Percentiles rank a stretch among this genome's conserved stretches.
Conservation (phyloP, 2,797 vertebrate species). For the Oreochromis grahami region DNA sequence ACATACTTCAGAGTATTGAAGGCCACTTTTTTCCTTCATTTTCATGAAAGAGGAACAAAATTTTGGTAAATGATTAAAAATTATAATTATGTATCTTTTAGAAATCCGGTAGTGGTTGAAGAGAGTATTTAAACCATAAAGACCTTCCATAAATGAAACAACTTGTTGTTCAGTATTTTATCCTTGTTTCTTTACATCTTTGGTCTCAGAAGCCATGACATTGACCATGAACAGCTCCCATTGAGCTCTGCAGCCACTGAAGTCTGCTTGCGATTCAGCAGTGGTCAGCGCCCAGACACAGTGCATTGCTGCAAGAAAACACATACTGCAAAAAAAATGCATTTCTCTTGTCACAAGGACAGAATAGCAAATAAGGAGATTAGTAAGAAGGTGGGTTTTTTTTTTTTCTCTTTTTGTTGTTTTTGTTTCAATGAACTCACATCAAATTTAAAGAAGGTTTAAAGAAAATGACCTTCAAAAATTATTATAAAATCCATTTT, state of each 20-base stretch:
- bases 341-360: background rate
- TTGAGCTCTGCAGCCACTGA: background rate
- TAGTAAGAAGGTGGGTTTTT: background rate
- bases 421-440: background rate
- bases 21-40: background rate
- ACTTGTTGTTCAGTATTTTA: background rate
- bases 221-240: background rate
- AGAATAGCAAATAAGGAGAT: background rate
- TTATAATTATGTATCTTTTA: background rate
- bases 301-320: slow-evolving; percentile 36
- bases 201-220: slow-evolving; percentile 6
- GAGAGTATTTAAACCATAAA: background rate
- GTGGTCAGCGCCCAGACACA: slow-evolving; percentile 7
- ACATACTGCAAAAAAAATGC: slow-evolving; percentile 16
- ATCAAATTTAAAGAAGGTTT: background rate
- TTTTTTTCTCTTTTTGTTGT: background rate
- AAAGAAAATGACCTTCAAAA: background rate
- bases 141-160: background rate
- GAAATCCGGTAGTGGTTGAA: background rate
- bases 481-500: background rate
- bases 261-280: slow-evolving; percentile 38
- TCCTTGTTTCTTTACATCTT: background rate
- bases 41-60: background rate
- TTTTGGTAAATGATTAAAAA: background rate
- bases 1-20: background rate